Evolutionary conservation across 2,888 invertebrate species (phyloP).

Genomic region (Agrotis exclamationis): DNA sequence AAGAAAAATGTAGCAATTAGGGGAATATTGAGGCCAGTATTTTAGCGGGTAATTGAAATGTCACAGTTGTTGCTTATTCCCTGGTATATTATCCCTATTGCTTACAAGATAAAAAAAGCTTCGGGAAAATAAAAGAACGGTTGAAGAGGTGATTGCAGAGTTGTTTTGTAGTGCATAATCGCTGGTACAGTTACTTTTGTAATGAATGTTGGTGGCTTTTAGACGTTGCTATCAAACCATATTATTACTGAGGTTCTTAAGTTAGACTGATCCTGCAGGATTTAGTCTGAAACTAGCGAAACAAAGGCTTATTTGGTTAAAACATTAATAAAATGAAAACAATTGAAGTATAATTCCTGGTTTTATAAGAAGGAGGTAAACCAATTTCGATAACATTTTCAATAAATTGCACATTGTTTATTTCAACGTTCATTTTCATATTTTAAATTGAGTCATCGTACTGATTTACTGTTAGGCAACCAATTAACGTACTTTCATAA

Average conservation of each 20-base stretch:
- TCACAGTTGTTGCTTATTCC: constrained; percentile 1
- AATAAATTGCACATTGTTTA: background rate
- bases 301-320: background rate
- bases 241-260: background rate
- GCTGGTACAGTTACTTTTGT: background rate
- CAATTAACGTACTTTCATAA: too few species aligned
- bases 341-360: background rate
- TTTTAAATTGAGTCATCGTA: background rate
- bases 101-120: background rate
- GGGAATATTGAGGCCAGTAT: constrained; percentile 18
- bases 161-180: constrained; percentile 1
- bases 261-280: background rate
- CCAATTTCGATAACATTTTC: background rate
- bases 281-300: too few species aligned
- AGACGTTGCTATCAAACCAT: background rate
- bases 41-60: constrained; percentile 23
- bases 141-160: background rate
- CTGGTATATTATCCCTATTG: background rate
- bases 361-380: background rate
- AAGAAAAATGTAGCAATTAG: constrained; percentile 10
- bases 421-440: background rate
- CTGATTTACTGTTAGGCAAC: background rate
- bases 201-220: background rate
- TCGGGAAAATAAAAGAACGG: background rate
- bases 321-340: too few species aligned